These are phyloP conservation scores for Melospiza melodia DNA, from an alignment of 2,113 vertebrate genomes.

Conservation along the genomic window DNA sequence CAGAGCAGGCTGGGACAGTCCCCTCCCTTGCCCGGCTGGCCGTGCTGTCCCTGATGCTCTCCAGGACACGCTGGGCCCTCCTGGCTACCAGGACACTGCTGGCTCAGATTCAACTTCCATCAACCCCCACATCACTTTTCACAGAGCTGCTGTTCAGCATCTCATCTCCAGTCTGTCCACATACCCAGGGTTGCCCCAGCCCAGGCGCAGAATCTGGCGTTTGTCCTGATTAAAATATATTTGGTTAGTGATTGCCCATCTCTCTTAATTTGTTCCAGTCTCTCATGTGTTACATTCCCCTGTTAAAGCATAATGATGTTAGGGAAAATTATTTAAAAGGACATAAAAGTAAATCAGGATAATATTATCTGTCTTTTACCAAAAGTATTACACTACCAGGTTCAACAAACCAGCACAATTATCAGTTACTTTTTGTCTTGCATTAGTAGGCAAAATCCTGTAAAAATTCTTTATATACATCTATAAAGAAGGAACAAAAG, in stretches of 20 bases:
- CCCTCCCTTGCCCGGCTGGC: fast-evolving
- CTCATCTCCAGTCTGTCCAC: too few relatives aligned
- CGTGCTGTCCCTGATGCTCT: fast-evolving
- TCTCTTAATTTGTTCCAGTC: background rate
- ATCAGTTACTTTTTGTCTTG: background rate
- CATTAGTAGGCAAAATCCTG: background rate
- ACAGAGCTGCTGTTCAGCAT: background rate
- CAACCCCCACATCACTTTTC: background rate
- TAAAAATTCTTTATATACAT: background rate
- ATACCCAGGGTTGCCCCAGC: background rate
- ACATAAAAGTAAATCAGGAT: background rate
- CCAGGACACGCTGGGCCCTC: fast-evolving
- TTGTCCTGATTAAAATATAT: background rate
- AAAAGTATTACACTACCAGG: background rate
- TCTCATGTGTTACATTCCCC: background rate
- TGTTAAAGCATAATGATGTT: background rate
- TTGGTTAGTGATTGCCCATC: background rate
- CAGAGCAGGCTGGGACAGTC: background rate
- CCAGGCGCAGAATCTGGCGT: background rate
- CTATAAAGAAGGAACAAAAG: background rate
- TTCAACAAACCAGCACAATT: background rate
- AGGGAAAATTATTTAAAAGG: background rate
- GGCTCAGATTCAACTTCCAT: background rate
- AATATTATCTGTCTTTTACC: background rate
- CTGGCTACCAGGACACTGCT: background rate